These are phyloP conservation scores for Phyllostomus discolor DNA, from an alignment of 2,113 vertebrate genomes.

Conservation along the genomic window DNA sequence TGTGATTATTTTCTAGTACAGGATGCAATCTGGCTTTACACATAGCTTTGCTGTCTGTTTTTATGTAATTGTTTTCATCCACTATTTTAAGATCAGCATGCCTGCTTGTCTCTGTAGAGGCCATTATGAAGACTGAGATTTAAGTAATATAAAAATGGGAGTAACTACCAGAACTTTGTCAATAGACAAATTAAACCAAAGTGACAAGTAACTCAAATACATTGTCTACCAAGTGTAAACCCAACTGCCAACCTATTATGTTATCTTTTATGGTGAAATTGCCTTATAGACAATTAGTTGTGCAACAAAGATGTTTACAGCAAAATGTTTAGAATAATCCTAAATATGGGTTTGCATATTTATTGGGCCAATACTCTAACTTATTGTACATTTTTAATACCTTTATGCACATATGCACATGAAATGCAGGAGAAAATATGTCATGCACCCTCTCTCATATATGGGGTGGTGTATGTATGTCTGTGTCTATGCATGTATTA, in stretches of 20 bases:
- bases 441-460: neutral
- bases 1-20: neutral
- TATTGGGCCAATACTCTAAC: fast-evolving
- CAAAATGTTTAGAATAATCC: neutral
- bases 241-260: neutral
- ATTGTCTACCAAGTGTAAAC: neutral
- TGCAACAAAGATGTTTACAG: neutral
- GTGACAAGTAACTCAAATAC: neutral
- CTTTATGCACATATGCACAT: fast-evolving
- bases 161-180: neutral
- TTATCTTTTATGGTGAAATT: neutral
- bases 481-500: neutral
- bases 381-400: neutral
- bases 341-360: neutral
- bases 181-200: neutral
- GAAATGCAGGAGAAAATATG: neutral
- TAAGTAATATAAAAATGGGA: neutral
- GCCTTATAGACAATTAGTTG: neutral
- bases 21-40: neutral
- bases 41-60: neutral
- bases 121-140: neutral
- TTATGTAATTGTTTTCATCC: neutral
- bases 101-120: neutral
- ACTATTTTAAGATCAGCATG: neutral
- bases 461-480: neutral